Evolutionary conservation across 2,888 invertebrate species (phyloP), one percentile per base, ranked within the genome.

Genomic region (Troglohyphantes excavatus): DNA sequence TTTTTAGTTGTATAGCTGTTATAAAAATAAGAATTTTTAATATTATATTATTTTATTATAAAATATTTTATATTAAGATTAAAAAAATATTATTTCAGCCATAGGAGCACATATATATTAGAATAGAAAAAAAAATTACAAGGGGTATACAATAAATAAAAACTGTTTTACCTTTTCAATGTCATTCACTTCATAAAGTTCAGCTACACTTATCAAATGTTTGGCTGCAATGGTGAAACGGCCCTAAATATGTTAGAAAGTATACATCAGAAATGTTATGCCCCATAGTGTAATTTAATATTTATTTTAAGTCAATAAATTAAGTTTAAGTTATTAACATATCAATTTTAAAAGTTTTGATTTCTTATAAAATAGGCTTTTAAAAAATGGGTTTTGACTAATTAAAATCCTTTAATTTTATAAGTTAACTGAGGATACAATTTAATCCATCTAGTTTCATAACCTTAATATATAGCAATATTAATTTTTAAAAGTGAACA

Each of bases 201-300:
- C 99, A 7, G 98, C 99, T 94, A 99, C 98, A 92, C 96, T 97
- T 68, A 95, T 94, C 94, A 99, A 98, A 94, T 98, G 98, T 94
- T 99, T 99, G 59, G 99, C 99, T 17, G 99, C 99, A 94, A 99
- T 98, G 33, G 97, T 97, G 94, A 99, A 99, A 70, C 98, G 95
- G 0, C 98, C 99, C 94, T 93, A 75, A 59, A 88, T 29, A n/a
- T n/a, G 27, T 67, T 17, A 33, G 73, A 67, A 39, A 91, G 6
- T 17, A 39, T 26, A 65, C 2, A 7, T 61, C 0, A 53, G 1
- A 27, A 23, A 23, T 29, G 13, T n/a, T n/a, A 23, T 61, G 3
- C 0, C 13, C 39, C 39, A 3, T 2, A 39, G 3, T 9, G 11
- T 19, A 1, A 72, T 1, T 5, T 3, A 53, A 73, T 46, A 53